These are phyloP conservation scores for Falco novaeseelandiae DNA, from an alignment of 2,797 vertebrate genomes.

Conservation along the genomic window DNA sequence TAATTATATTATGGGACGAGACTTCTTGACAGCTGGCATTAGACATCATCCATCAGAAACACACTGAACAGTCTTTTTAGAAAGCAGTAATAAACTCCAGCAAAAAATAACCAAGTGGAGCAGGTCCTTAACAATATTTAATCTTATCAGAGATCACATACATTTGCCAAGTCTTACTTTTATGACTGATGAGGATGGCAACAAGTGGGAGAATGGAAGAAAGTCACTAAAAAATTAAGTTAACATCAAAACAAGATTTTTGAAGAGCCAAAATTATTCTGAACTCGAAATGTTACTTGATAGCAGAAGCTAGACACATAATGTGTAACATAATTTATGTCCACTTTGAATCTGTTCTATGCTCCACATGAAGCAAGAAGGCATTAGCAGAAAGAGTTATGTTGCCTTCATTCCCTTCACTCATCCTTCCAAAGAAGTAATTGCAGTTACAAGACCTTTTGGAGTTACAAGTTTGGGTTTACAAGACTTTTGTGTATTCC, in stretches of 20 bases:
- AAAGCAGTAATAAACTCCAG: neutral
- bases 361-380: neutral
- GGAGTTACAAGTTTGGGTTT: neutral
- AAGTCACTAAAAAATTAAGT: neutral
- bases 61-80: neutral
- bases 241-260: neutral
- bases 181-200: neutral
- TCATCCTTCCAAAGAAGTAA: neutral
- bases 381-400: neutral
- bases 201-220: neutral
- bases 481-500: neutral
- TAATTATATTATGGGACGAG: neutral
- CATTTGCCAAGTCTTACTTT: neutral
- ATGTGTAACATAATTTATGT: neutral
- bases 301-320: neutral
- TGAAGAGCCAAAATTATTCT: neutral
- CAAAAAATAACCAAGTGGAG: neutral
- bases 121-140: neutral
- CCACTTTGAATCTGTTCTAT: neutral
- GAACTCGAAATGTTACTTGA: neutral
- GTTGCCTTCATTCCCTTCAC: neutral
- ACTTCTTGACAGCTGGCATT: neutral
- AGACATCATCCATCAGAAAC: neutral
- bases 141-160: neutral
- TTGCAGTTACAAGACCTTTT: neutral